Percentiles rank a stretch among this genome's conserved stretches.
phyloP scores from a whole-genome alignment of 2,113 vertebrate species.

The Uria lomvia region DNA sequence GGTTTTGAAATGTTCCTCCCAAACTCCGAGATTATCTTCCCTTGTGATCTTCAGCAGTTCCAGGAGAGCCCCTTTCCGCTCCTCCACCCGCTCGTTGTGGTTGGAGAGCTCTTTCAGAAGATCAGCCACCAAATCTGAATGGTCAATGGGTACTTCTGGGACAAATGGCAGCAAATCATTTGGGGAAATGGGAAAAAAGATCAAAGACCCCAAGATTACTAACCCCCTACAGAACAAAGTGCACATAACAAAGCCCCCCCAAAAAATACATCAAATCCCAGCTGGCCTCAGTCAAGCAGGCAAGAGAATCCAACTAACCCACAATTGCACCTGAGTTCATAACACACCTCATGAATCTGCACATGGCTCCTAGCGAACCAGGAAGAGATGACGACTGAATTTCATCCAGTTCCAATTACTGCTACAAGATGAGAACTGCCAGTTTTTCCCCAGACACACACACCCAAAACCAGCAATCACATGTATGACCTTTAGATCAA shows the following conservation, averaged over 20 bases:
- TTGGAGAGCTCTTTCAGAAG: conserved; percentile 97
- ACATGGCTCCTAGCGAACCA: background rate
- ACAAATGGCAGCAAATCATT: conserved; percentile 27
- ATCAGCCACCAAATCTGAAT: conserved; percentile 94
- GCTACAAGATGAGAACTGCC: background rate
- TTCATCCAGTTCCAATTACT: conserved; percentile 24
- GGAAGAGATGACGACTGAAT: background rate
- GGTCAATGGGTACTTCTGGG: conserved; percentile 82
- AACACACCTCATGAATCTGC: background rate
- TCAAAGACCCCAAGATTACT: background rate
- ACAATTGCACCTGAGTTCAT: background rate
- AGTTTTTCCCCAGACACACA: conserved; percentile 10
- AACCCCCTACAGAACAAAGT: background rate
- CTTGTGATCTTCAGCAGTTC: conserved; percentile 95
- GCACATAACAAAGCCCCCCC: background rate
- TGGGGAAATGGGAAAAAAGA: background rate
- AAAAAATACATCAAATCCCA: background rate
- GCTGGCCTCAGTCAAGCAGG: background rate
- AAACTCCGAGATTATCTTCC: conserved; percentile 92
- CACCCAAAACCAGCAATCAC: background rate
- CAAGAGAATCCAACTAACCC: background rate
- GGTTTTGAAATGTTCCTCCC: conserved; percentile 99
- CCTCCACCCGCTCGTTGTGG: conserved; percentile 94
- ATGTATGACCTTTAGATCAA: conserved; percentile 1
- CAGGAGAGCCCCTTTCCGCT: conserved; percentile 90